A percentile compares a stretch with the other conserved stretches of the same genome.
These are phyloP conservation scores for Sciurus carolinensis DNA, from an alignment of 2,797 vertebrate species.

Conservation along the genomic window DNA sequence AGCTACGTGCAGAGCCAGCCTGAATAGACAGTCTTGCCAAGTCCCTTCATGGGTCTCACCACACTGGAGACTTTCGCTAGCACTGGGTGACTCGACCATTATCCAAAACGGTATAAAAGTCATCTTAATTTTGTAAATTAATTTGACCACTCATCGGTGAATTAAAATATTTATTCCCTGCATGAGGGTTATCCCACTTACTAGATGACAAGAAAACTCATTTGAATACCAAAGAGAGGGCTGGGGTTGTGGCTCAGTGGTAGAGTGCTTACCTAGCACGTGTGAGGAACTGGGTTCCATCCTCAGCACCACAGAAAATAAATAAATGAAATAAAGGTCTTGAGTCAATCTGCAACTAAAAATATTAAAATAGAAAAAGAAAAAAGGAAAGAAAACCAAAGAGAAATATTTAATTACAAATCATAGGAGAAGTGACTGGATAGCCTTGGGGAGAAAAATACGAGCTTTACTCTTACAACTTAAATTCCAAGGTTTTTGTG, in stretches of 20 bases:
- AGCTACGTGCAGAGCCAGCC: not conserved
- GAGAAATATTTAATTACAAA: not conserved
- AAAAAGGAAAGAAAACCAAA: too few relatives aligned
- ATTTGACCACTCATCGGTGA: not conserved
- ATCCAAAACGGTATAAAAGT: not conserved
- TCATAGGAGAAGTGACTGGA: not conserved
- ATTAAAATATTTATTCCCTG: constrained; percentile 20
- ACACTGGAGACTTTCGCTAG: not conserved
- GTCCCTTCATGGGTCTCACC: not conserved
- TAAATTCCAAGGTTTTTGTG: constrained; percentile 19
- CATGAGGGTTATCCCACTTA: not conserved
- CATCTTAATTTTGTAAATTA: not conserved
- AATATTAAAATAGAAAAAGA: too few relatives aligned
- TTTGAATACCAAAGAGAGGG: not conserved
- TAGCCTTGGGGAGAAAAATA: not conserved
- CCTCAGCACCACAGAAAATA: too few relatives aligned
- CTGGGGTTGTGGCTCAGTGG: too few relatives aligned
- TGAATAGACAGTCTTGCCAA: not conserved
- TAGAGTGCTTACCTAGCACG: too few relatives aligned
- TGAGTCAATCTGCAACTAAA: too few relatives aligned
- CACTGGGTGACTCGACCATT: not conserved
- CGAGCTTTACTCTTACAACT: not conserved
- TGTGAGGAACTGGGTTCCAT: too few relatives aligned
- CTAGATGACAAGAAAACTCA: not conserved
- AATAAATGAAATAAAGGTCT: too few relatives aligned